These are phyloP conservation scores for Otolemur garnettii DNA, from an alignment of 2,113 vertebrate genomes.

Conservation along the genomic window DNA sequence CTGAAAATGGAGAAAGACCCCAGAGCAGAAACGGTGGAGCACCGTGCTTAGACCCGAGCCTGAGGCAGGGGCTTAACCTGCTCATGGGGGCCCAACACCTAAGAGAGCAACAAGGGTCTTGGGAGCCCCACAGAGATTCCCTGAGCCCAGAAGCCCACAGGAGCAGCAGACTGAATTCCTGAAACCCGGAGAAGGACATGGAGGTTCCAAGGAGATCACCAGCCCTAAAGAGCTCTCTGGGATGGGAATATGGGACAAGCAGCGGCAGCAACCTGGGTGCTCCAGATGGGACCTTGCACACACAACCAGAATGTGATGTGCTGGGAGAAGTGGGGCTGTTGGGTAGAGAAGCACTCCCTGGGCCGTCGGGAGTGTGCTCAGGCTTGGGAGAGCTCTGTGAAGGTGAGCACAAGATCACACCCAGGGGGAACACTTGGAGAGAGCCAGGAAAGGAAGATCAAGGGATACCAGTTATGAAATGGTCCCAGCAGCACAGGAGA, in stretches of 20 bases:
- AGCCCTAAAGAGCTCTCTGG: neutral
- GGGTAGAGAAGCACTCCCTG: no score
- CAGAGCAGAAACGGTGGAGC: neutral
- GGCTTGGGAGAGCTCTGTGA: neutral
- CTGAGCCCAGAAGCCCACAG: neutral
- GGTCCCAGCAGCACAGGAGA: neutral
- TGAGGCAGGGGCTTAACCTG: neutral
- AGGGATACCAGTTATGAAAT: neutral
- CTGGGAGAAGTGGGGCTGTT: neutral
- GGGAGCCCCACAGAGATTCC: neutral
- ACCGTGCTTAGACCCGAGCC: no score
- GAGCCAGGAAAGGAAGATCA: neutral
- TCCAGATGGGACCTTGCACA: neutral
- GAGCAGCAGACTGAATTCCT: neutral
- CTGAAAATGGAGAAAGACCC: neutral
- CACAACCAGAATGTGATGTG: neutral
- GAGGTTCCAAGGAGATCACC: neutral
- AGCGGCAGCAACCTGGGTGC: neutral
- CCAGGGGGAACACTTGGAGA: neutral
- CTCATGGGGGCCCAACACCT: neutral
- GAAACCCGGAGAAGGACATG: neutral
- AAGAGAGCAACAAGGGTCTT: neutral
- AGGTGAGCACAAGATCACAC: neutral
- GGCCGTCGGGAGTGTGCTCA: neutral
- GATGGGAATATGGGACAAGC: neutral